Evolutionary conservation across 2,113 vertebrate species (phyloP).

Genomic region (Pyxicephalus adspersus): DNA sequence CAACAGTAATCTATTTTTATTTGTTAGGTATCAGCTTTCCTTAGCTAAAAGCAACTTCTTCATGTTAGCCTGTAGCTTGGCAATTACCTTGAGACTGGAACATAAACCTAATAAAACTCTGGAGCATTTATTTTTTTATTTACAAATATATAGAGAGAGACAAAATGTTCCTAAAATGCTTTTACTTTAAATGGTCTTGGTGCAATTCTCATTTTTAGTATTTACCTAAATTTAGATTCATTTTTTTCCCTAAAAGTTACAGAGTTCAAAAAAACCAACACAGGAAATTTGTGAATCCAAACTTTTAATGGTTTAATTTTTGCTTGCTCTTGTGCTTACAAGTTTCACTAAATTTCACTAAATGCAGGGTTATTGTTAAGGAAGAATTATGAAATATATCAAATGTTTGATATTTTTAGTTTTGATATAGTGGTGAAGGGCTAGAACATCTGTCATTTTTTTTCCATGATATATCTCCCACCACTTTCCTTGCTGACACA

Average conservation of each 20-base stretch:
- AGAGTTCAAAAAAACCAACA: background rate
- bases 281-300: background rate
- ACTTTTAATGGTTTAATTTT: too few species aligned
- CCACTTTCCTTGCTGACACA: too few species aligned
- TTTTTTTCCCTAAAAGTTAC: background rate
- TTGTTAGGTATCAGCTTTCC: background rate
- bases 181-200: background rate
- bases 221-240: background rate
- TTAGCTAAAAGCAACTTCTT: constrained; percentile 22
- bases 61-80: background rate
- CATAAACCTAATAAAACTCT: constrained; percentile 1
- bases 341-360: too few species aligned
- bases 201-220: background rate
- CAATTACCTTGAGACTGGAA: constrained; percentile 26
- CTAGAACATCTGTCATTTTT: too few species aligned
- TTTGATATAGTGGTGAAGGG: too few species aligned
- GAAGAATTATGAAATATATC: too few species aligned
- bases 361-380: too few species aligned
- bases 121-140: background rate
- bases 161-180: background rate
- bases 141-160: background rate
- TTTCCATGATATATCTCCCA: too few species aligned
- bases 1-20: background rate
- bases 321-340: too few species aligned
- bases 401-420: too few species aligned